phyloP scores from a whole-genome alignment of 2,113 vertebrate species.

The Antennarius striatus region DNA sequence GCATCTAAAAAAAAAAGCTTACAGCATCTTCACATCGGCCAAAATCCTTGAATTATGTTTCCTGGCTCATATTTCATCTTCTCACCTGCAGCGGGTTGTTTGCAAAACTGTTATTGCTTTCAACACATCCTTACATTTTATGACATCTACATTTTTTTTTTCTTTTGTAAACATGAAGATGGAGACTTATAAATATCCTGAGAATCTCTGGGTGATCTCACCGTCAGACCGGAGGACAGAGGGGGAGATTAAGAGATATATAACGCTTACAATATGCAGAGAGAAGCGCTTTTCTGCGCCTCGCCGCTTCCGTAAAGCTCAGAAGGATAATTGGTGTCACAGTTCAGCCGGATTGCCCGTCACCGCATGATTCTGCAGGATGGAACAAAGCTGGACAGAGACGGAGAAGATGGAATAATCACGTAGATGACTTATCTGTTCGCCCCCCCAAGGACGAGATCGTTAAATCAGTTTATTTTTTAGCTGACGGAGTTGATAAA shows the following conservation, averaged over 20 bases:
- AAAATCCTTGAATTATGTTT: no score
- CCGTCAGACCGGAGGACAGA: neutral
- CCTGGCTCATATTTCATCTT: no score
- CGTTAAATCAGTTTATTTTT: no score
- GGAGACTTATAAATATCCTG: neutral
- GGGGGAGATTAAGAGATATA: neutral
- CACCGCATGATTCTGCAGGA: neutral
- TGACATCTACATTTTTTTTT: no score
- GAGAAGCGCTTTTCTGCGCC: neutral
- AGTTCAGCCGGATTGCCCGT: conserved; percentile 9
- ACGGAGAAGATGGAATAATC: neutral
- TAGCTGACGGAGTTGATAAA: neutral
- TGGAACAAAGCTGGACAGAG: no score
- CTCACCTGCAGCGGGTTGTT: no score
- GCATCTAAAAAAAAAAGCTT: no score
- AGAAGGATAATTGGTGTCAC: conserved; percentile 39
- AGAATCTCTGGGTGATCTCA: neutral
- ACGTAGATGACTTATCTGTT: neutral
- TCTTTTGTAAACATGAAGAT: no score
- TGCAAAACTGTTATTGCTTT: no score
- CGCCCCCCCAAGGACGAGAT: no score
- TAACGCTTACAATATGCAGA: neutral
- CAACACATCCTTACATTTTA: no score
- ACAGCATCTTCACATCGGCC: no score
- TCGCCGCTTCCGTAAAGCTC: neutral